phyloP scores from a whole-genome alignment of 2,797 vertebrate genomes.

The Chelon auratus region DNA sequence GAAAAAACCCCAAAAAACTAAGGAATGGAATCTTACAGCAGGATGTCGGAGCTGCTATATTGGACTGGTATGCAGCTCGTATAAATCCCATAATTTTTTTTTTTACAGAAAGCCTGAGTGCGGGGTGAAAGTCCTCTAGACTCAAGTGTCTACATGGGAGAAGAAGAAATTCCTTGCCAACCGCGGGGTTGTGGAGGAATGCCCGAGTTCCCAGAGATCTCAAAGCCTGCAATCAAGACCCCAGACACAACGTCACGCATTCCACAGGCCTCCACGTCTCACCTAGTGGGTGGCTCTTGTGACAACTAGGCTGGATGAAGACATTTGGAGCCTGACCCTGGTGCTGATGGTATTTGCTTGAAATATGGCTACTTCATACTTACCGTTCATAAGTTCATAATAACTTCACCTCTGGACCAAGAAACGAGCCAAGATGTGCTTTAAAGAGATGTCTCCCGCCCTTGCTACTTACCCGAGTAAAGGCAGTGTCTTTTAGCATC shows the following conservation, averaged over 20 bases:
- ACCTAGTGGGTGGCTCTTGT: constrained; percentile 21
- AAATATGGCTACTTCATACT: not conserved
- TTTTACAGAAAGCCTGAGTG: constrained; percentile 4
- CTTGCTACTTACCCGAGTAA: too few relatives aligned
- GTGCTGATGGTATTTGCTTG: not conserved
- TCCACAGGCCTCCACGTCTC: constrained; percentile 35
- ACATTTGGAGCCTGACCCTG: not conserved
- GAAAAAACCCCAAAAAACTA: too few relatives aligned
- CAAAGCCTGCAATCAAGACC: constrained; percentile 18
- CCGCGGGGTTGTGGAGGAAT: constrained; percentile 30
- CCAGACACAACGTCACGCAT: constrained; percentile 50
- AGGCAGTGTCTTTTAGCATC: not conserved
- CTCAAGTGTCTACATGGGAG: not conserved
- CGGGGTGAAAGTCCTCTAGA: constrained; percentile 22
- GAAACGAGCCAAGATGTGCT: too few relatives aligned
- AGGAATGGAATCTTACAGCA: not conserved
- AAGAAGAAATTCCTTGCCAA: constrained; percentile 5
- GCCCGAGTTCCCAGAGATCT: constrained; percentile 27
- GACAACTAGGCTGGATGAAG: constrained; percentile 4
- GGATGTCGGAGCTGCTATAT: not conserved
- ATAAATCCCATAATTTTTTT: constrained; percentile 19
- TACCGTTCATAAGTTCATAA: not conserved
- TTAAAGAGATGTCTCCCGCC: not conserved
- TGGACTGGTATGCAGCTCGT: not conserved
- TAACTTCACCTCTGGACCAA: not conserved